Conservation (phyloP, 1,140 invertebrate genomes). For the Trichoplusia ni region DNA sequence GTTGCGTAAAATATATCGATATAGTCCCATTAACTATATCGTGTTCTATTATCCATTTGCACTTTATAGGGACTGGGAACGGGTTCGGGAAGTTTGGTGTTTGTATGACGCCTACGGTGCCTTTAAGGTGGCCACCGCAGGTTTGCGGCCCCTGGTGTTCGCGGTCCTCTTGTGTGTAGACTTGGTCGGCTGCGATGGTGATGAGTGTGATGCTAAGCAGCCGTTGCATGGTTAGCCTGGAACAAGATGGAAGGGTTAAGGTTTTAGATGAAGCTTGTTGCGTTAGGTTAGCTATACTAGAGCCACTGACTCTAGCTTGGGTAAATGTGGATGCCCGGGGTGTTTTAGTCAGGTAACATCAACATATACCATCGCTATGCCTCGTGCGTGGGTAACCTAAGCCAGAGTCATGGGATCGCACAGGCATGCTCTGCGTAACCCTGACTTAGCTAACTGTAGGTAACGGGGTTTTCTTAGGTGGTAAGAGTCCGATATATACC, state of each 20-base stretch:
- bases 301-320: too few relatives aligned
- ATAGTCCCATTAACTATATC: conserved; percentile 86
- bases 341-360: too few relatives aligned
- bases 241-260: conserved; percentile 44
- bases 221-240: conserved; percentile 61
- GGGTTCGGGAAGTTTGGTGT: conserved; percentile 91
- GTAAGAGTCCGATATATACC: too few relatives aligned
- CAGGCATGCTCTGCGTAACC: too few relatives aligned
- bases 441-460: too few relatives aligned
- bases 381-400: too few relatives aligned
- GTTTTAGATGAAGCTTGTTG: neutral
- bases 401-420: too few relatives aligned
- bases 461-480: too few relatives aligned
- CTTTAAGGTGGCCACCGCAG: conserved; percentile 86
- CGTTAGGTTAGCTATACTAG: neutral
- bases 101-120: conserved; percentile 86
- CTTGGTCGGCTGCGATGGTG: conserved; percentile 48
- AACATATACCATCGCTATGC: too few relatives aligned
- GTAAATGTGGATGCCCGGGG: too few relatives aligned
- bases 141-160: conserved; percentile 66
- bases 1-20: conserved; percentile 93
- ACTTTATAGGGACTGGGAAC: conserved; percentile 90
- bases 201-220: conserved; percentile 62
- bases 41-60: conserved; percentile 93
- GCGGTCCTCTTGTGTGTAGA: conserved; percentile 46